phyloP scores from a whole-genome alignment of 2,797 vertebrate genomes.

The Fistularia tabacaria region DNA sequence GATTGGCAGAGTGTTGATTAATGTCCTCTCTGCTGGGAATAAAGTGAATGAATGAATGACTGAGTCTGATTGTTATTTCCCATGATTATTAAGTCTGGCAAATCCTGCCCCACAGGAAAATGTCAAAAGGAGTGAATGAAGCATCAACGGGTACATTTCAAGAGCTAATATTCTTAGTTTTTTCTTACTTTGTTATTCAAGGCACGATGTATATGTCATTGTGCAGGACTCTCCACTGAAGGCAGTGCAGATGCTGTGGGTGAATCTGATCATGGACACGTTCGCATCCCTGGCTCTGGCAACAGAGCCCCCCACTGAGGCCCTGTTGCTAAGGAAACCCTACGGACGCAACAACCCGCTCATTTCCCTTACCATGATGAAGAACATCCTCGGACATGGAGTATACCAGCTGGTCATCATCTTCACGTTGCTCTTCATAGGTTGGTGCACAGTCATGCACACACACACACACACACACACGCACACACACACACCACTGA shows the following conservation, averaged over 20 bases:
- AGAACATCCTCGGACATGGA: conserved; percentile 89
- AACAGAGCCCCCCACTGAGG: conserved; percentile 88
- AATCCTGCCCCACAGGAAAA: too few relatives aligned
- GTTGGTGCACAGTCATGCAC: conserved; percentile 50
- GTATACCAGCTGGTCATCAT: conserved; percentile 90
- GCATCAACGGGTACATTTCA: too few relatives aligned
- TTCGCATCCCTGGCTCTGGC: conserved; percentile 90
- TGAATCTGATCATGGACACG: conserved; percentile 94
- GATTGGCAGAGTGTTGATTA: too few relatives aligned
- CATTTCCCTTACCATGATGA: conserved; percentile 93
- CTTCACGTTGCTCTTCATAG: conserved; percentile 87
- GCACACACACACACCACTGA: conserved; percentile 3
- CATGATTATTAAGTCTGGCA: too few relatives aligned
- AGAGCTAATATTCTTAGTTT: too few relatives aligned
- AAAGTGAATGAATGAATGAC: too few relatives aligned
- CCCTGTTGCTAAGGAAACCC: conserved; percentile 84
- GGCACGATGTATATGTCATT: conserved; percentile 2
- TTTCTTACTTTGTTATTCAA: background rate
- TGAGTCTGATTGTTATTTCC: too few relatives aligned
- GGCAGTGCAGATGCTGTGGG: conserved; percentile 94
- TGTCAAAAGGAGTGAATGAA: too few relatives aligned
- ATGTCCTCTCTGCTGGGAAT: too few relatives aligned
- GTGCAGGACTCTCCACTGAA: conserved; percentile 76
- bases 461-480: conserved; percentile 8
- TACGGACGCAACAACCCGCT: conserved; percentile 91